Base-by-base conservation (phyloP, 2,888 invertebrate species). In the Chydorus sphaericus region DNA sequence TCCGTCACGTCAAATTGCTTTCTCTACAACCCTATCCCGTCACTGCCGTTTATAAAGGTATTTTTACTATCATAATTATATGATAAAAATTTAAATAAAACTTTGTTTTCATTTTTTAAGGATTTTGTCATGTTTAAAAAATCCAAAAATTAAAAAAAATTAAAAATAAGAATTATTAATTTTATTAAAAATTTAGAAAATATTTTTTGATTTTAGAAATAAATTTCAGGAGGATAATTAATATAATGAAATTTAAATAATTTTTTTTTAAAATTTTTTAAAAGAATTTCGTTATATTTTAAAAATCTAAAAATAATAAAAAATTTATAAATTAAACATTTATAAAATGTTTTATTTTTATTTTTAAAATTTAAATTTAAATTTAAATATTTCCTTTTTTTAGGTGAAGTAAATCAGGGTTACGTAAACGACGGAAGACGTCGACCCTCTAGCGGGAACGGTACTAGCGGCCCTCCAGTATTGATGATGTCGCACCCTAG, bases 391-490 rank as follows among this genome's bases (percentile, higher is more conserved):
- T n/a, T 33, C 33, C 14, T 1, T 8, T n/a, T 38, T 38, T 49
- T 5, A 89, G 90, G 89, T 60, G 89, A 90, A 74, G 83, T 89
- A 62, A 90, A 90, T 73, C 82, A 85, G 64, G 89, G 84, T 7
- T 90, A 85, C 69, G 80, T 90, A 59, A 85, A 84, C 14, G 91
- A 91, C 68, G 83, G 82, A 28, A 79, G 89, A 54, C 83, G 85
- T 10, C 85, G 85, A 0, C 63, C 65, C 2, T 90, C 89, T 1
- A 75, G 90, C 56, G 60, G 61, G 4, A 90, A 90, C 69, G 88
- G 89, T 0, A 73, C 90, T 7, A 88, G 88, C 54, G 72, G 91
- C 10, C 86, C 90, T 70, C 90, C 91, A 2, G 89, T 92, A 8
- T 73, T 91, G 52, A 72, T 91, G 64, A 82, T 87, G 74, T 85